These are phyloP conservation scores for Cataglyphis albicans DNA, from an alignment of 2,888 invertebrate genomes.

Conservation along the genomic window DNA sequence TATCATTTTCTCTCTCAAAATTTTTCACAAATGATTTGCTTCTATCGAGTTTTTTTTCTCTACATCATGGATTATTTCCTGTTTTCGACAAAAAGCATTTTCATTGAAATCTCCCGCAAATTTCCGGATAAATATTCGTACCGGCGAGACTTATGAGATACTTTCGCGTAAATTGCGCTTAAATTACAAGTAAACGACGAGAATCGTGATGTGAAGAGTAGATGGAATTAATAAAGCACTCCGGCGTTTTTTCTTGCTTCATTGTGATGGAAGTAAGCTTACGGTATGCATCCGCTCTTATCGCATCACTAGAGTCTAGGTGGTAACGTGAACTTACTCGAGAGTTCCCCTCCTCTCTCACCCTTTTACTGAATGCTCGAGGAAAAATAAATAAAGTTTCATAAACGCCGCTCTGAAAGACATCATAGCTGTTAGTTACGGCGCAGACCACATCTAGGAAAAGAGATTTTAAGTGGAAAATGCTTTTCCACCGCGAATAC, in stretches of 20 bases:
- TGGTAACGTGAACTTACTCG: conserved; percentile 36
- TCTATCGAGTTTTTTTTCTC: conserved; percentile 8
- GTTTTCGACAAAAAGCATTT: conserved; percentile 30
- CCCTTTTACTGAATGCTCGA: neutral
- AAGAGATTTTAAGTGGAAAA: conserved; percentile 45
- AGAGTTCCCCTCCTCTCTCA: neutral
- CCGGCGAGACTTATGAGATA: conserved; percentile 27
- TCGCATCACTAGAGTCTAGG: neutral
- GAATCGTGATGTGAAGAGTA: conserved; percentile 8
- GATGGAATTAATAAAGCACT: conserved; percentile 40
- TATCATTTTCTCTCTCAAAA: neutral
- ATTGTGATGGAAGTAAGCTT: conserved; percentile 38
- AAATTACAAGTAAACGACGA: conserved; percentile 45
- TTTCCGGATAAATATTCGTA: conserved; percentile 38
- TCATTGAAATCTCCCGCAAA: neutral
- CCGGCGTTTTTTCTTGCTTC: neutral
- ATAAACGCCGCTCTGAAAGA: conserved; percentile 54
- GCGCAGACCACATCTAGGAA: conserved; percentile 11
- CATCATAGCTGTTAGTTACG: conserved; percentile 38
- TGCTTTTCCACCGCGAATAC: neutral
- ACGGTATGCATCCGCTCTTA: conserved; percentile 5
- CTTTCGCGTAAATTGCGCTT: conserved; percentile 39
- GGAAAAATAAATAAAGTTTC: conserved; percentile 55
- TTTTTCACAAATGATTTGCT: neutral
- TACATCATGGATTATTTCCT: neutral